Evolutionary conservation across 2,888 invertebrate species (phyloP).

Genomic region (Callyntrura sp.): DNA sequence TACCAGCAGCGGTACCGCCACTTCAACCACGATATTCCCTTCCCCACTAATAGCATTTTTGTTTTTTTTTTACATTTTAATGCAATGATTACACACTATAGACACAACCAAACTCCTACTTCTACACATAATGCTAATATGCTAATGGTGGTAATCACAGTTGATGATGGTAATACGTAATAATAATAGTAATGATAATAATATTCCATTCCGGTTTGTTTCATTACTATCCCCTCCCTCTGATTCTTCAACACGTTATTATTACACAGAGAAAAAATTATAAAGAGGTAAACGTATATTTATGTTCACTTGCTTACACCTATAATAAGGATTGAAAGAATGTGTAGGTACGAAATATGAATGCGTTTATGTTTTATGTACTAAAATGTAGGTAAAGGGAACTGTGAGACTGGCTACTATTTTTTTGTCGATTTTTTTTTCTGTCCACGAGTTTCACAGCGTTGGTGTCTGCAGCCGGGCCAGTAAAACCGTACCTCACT

Average conservation of each 20-base stretch:
- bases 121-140: conserved; percentile 17
- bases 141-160: conserved; percentile 44
- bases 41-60: neutral
- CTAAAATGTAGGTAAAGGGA: conserved; percentile 36
- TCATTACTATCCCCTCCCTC: conserved; percentile 68
- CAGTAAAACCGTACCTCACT: too few species aligned
- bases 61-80: too few species aligned
- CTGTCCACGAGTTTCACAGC: neutral
- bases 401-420: conserved; percentile 51
- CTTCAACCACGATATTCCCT: neutral
- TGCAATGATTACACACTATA: conserved; percentile 16
- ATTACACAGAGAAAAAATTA: conserved; percentile 19
- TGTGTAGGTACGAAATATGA: neutral
- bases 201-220: conserved; percentile 68
- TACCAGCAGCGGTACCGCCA: neutral
- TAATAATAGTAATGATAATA: conserved; percentile 63
- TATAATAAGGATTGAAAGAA: too few species aligned
- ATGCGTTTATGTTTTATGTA: too few species aligned
- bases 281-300: conserved; percentile 32
- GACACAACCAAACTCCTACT: neutral
- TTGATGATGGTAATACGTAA: conserved; percentile 61
- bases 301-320: conserved; percentile 34
- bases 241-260: conserved; percentile 40
- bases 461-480: neutral
- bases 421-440: conserved; percentile 43